These are phyloP conservation scores for Desmodus rotundus DNA, from an alignment of 2,113 vertebrate genomes.

Conservation along the genomic window DNA sequence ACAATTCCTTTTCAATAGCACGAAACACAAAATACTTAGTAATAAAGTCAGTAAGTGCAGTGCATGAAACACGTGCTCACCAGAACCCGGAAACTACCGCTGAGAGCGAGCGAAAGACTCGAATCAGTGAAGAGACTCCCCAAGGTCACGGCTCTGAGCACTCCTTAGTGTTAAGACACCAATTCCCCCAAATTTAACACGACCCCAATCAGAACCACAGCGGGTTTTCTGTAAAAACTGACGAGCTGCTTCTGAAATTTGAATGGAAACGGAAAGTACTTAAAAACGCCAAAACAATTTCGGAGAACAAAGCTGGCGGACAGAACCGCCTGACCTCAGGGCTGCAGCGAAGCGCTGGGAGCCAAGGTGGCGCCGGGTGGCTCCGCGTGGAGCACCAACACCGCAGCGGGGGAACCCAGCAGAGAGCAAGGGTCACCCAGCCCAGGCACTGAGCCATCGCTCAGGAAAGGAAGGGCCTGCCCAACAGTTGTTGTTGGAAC, in stretches of 20 bases:
- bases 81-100: neutral
- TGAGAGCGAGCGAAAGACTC: too few species aligned
- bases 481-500: too few species aligned
- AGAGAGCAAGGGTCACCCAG: rapidly evolving
- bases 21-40: neutral
- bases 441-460: neutral
- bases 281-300: neutral
- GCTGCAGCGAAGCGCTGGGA: neutral
- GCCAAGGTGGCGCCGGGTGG: rapidly evolving
- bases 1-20: neutral
- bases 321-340: neutral
- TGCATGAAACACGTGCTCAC: neutral
- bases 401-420: rapidly evolving
- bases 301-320: neutral
- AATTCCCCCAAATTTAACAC: neutral
- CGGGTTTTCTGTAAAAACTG: neutral
- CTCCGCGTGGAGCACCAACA: too few species aligned
- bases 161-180: neutral
- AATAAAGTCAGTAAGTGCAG: neutral
- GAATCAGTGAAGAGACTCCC: neutral
- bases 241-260: neutral
- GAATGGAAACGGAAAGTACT: neutral
- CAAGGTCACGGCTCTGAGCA: neutral
- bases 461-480: neutral
- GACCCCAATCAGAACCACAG: neutral